Percentiles rank a stretch among this genome's conserved stretches.
These are phyloP conservation scores for Pelochelys cantorii DNA, from an alignment of 2,797 vertebrate genomes.

Conservation along the genomic window DNA sequence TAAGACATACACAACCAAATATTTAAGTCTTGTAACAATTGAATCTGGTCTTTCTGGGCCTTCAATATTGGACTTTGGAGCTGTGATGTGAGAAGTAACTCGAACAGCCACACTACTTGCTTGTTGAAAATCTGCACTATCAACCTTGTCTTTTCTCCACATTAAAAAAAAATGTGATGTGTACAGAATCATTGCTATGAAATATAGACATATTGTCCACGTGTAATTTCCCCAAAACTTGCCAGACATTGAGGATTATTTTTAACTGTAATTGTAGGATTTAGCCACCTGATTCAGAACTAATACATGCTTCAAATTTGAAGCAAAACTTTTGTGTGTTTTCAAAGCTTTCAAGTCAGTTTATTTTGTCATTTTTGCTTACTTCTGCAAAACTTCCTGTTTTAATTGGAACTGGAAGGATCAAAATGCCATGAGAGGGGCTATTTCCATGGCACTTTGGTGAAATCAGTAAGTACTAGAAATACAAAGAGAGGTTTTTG, in stretches of 20 bases:
- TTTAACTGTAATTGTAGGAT: background rate
- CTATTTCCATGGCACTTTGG: background rate
- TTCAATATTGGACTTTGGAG: background rate
- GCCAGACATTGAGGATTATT: background rate
- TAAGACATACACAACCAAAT: background rate
- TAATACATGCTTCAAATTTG: background rate
- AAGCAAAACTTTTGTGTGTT: background rate
- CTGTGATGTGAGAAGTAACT: background rate
- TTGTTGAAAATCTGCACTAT: background rate
- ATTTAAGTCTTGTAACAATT: background rate
- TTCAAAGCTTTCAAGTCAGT: background rate
- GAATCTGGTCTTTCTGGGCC: background rate
- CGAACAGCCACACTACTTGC: background rate
- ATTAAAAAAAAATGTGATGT: background rate
- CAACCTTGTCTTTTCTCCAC: background rate
- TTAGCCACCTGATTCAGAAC: background rate
- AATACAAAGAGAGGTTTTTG: background rate
- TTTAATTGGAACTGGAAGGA: background rate
- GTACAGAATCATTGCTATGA: background rate
- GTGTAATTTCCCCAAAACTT: background rate
- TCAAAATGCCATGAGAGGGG: fast-evolving
- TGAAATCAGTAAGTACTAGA: background rate
- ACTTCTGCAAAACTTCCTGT: background rate
- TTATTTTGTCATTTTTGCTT: background rate
- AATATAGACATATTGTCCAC: background rate